A percentile compares a stretch with the other conserved stretches of the same genome.
Evolutionary conservation across 2,113 vertebrate genomes (phyloP).

Genomic region (Antennarius striatus): DNA sequence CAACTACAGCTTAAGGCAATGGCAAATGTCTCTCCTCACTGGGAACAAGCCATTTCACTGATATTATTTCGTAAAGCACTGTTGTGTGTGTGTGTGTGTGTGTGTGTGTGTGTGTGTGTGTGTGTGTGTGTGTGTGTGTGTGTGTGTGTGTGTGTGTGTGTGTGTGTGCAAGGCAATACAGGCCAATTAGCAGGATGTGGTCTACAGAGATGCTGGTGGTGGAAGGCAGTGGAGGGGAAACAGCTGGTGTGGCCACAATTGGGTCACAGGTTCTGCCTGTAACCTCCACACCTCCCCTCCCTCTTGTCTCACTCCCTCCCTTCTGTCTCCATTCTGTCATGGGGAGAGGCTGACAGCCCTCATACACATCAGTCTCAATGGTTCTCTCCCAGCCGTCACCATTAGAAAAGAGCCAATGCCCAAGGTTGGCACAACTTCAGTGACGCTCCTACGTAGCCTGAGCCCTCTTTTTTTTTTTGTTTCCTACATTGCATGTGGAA

Average conservation of each 20-base stretch:
- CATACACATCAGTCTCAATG: conserved; percentile 71
- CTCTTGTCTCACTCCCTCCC: conserved; percentile 30
- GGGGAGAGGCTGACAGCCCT: conserved; percentile 70
- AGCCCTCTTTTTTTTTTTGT: not conserved
- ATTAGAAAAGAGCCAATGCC: conserved; percentile 67
- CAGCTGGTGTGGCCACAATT: conserved; percentile 76
- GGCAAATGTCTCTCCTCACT: conserved; percentile 44
- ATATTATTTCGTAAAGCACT: conserved; percentile 40
- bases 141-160: conserved; percentile 25
- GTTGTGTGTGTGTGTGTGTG: not conserved
- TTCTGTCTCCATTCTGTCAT: conserved; percentile 65
- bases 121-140: not conserved
- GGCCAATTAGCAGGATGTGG: conserved; percentile 74
- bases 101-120: conserved; percentile 25
- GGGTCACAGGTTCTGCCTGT: conserved; percentile 74
- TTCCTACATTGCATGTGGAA: conserved; percentile 38
- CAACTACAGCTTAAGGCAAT: conserved; percentile 52
- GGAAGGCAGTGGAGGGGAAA: conserved; percentile 69
- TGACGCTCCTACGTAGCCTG: conserved; percentile 48
- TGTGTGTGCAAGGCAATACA: conserved; percentile 23
- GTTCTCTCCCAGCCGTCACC: conserved; percentile 68
- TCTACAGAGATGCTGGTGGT: conserved; percentile 63
- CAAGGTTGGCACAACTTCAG: conserved; percentile 63
- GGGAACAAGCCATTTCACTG: conserved; percentile 47
- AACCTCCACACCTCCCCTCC: conserved; percentile 48